A percentile compares a stretch with the other conserved stretches of the same genome.
Evolutionary conservation across 2,113 vertebrate species (phyloP).

Genomic region (Cathartes aura): DNA sequence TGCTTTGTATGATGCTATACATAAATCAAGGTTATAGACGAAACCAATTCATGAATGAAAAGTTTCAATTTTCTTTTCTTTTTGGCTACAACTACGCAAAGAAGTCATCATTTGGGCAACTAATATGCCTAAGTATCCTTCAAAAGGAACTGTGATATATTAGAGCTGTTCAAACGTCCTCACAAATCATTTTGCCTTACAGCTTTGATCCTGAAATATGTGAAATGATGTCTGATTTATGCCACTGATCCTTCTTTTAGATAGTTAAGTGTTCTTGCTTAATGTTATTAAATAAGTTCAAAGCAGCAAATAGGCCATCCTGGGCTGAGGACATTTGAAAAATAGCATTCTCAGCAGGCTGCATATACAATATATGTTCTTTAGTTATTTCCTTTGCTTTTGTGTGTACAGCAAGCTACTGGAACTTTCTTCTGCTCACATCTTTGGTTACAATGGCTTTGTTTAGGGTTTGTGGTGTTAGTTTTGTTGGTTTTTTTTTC

Average conservation of each 20-base stretch:
- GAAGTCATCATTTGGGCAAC: constrained; percentile 79
- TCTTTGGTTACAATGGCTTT: not conserved
- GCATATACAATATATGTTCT: not conserved
- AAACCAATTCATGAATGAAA: constrained; percentile 66
- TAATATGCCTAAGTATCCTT: constrained; percentile 82
- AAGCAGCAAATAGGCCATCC: constrained; percentile 66
- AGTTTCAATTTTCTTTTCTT: constrained; percentile 70
- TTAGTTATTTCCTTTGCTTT: not conserved
- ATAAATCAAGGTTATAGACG: constrained; percentile 66
- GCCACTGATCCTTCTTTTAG: constrained; percentile 72
- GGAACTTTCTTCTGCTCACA: not conserved
- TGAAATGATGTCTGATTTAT: constrained; percentile 82
- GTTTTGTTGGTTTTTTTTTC: not conserved
- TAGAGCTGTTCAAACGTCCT: constrained; percentile 70
- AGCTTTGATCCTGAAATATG: constrained; percentile 81
- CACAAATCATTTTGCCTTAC: constrained; percentile 82
- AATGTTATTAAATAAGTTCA: constrained; percentile 81
- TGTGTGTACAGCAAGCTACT: not conserved
- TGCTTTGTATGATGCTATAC: constrained; percentile 63
- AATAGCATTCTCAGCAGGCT: constrained; percentile 61
- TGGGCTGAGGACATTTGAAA: constrained; percentile 54
- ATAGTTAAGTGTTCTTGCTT: constrained; percentile 80
- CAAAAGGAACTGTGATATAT: constrained; percentile 76
- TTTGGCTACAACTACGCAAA: constrained; percentile 65
- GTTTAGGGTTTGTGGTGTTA: not conserved